phyloP scores from a whole-genome alignment of 2,113 vertebrate genomes.

The Cebus imitator region DNA sequence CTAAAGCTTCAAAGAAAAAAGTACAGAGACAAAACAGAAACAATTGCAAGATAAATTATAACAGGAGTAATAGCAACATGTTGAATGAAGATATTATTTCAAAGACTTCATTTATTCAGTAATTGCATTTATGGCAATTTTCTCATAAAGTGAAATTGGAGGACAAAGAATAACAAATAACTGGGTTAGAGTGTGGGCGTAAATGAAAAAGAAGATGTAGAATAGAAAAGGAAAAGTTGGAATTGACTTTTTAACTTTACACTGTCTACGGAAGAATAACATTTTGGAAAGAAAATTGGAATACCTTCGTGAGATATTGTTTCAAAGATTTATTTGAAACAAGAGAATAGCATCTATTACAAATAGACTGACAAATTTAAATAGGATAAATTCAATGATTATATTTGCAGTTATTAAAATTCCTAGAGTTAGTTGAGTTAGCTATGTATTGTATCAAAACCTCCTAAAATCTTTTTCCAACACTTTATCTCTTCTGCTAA shows the following conservation, averaged over 20 bases:
- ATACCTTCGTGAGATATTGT: background rate
- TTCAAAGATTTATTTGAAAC: background rate
- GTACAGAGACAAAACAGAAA: background rate
- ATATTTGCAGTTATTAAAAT: background rate
- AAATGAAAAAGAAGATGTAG: background rate
- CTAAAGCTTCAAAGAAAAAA: background rate
- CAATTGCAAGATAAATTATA: background rate
- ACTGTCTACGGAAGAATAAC: background rate
- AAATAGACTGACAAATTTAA: background rate
- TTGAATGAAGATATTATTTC: background rate
- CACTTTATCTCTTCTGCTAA: background rate
- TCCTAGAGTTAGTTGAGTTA: background rate
- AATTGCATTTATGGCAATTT: background rate
- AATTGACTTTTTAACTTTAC: background rate
- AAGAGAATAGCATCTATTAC: background rate
- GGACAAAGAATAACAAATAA: background rate
- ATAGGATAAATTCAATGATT: too few relatives aligned
- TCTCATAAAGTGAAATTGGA: background rate
- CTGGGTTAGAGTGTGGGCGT: background rate
- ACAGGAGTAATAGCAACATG: background rate
- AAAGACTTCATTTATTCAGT: background rate
- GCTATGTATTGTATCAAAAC: background rate
- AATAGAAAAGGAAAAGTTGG: background rate
- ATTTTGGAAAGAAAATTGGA: background rate
- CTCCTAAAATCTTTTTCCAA: too few relatives aligned